Conservation (phyloP, 2,888 invertebrate genomes). For the Hoplodrina ambigua region DNA sequence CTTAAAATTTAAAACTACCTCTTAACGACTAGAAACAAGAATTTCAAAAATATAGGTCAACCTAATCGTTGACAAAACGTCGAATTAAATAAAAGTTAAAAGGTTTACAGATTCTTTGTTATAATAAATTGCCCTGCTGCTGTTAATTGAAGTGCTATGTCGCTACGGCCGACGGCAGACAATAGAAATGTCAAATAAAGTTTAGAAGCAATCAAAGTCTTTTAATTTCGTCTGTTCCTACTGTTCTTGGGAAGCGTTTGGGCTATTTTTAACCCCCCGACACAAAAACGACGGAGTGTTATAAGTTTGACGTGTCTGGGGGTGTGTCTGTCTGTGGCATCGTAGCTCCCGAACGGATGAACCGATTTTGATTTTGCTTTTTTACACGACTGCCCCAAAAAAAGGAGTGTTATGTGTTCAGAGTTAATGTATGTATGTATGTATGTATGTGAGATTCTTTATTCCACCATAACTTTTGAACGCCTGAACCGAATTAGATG, state of each 20-base stretch:
- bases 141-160: constrained; percentile 38
- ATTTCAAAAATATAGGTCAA: constrained; percentile 41
- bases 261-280: background rate
- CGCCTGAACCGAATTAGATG: no score
- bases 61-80: constrained; percentile 37
- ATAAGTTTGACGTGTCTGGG: no score
- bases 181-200: constrained; percentile 46
- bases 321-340: no score
- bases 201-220: constrained; percentile 20
- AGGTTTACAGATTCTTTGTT: constrained; percentile 39
- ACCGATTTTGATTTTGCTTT: no score
- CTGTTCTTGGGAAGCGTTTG: background rate
- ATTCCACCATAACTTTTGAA: no score
- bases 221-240: constrained; percentile 10
- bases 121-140: constrained; percentile 37
- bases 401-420: no score
- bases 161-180: constrained; percentile 7
- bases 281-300: no score
- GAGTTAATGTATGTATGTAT: no score
- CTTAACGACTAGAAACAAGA: constrained; percentile 20
- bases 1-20: constrained; percentile 3
- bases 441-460: no score
- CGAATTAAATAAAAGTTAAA: constrained; percentile 35
- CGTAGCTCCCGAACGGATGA: no score
- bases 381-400: no score